Conservation (phyloP, 2,888 invertebrate genomes). For the Microchrysa polita region DNA sequence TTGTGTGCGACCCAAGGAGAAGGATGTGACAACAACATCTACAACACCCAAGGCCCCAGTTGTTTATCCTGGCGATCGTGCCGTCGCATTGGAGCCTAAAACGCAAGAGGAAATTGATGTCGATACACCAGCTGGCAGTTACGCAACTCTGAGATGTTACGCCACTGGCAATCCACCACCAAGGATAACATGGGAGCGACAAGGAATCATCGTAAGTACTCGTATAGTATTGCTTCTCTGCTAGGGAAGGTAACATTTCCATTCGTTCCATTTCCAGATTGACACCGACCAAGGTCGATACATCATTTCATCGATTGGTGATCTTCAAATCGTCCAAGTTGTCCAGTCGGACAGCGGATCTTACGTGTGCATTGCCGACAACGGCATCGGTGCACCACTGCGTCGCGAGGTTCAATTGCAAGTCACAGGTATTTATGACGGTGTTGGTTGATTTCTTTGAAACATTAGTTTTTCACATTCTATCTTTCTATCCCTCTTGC, state of each 20-base stretch:
- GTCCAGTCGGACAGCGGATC: slow-evolving; percentile 83
- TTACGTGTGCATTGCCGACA: slow-evolving; percentile 87
- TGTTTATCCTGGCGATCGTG: slow-evolving; percentile 58
- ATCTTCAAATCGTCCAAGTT: slow-evolving; percentile 84
- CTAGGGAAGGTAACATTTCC: background rate
- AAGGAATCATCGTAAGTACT: slow-evolving; percentile 72
- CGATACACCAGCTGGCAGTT: slow-evolving; percentile 75
- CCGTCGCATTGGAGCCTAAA: slow-evolving; percentile 66
- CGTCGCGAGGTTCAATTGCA: slow-evolving; percentile 75
- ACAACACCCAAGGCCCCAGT: slow-evolving; percentile 60
- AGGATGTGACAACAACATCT: slow-evolving; percentile 62
- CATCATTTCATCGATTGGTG: slow-evolving; percentile 75
- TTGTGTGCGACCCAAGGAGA: slow-evolving; percentile 70
- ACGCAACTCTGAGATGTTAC: slow-evolving; percentile 77
- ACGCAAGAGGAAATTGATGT: slow-evolving; percentile 69
- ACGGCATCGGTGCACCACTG: slow-evolving; percentile 75
- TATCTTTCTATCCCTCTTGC: slow-evolving; percentile 39
- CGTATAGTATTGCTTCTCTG: background rate
- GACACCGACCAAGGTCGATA: slow-evolving; percentile 78
- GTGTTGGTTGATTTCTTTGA: slow-evolving; percentile 33
- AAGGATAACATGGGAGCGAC: slow-evolving; percentile 79
- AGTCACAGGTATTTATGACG: slow-evolving; percentile 73
- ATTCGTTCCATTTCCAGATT: slow-evolving; percentile 68
- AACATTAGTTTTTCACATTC: slow-evolving; percentile 43
- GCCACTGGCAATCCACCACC: slow-evolving; percentile 83